Percentiles rank a stretch among this genome's conserved stretches.
These are phyloP conservation scores for Prunella fulvescens DNA, from an alignment of 2,113 vertebrate genomes.

Conservation along the genomic window DNA sequence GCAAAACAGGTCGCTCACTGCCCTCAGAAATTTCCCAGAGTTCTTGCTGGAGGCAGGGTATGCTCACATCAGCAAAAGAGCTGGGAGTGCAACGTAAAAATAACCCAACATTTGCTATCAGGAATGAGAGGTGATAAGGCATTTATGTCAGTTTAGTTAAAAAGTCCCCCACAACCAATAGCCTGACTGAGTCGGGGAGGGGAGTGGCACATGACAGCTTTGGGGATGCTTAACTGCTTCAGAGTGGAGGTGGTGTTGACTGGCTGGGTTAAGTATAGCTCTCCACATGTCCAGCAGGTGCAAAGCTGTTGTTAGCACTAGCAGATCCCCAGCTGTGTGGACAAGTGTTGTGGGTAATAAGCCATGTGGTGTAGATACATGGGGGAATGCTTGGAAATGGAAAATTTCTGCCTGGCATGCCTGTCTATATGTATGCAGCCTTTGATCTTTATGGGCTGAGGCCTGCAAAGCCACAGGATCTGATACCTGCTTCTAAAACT, in stretches of 20 bases:
- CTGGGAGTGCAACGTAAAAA: not conserved
- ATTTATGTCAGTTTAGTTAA: not conserved
- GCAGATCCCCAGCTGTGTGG: conserved; percentile 34
- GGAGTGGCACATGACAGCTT: not conserved
- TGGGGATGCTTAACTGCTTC: not conserved
- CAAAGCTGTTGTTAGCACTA: conserved; percentile 41
- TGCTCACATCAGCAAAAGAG: not conserved
- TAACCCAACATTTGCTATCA: conserved; percentile 14
- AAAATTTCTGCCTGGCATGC: not conserved
- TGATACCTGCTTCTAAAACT: conserved; percentile 18
- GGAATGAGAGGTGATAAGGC: conserved; percentile 9
- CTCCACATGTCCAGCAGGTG: conserved; percentile 42
- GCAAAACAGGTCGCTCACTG: not conserved
- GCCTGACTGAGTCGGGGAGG: not conserved
- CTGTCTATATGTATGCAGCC: not conserved
- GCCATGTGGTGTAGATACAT: not conserved
- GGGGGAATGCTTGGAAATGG: not conserved
- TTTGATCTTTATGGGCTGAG: not conserved
- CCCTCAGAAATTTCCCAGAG: not conserved
- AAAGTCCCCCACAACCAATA: not conserved
- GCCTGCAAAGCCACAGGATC: not conserved
- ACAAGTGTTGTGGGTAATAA: conserved; percentile 40
- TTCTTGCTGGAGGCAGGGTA: not conserved
- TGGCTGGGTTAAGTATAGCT: conserved; percentile 56
- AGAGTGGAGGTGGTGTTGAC: not conserved